These are phyloP conservation scores for Chloroclystis v-ata DNA, from an alignment of 2,888 invertebrate species.

Conservation along the genomic window DNA sequence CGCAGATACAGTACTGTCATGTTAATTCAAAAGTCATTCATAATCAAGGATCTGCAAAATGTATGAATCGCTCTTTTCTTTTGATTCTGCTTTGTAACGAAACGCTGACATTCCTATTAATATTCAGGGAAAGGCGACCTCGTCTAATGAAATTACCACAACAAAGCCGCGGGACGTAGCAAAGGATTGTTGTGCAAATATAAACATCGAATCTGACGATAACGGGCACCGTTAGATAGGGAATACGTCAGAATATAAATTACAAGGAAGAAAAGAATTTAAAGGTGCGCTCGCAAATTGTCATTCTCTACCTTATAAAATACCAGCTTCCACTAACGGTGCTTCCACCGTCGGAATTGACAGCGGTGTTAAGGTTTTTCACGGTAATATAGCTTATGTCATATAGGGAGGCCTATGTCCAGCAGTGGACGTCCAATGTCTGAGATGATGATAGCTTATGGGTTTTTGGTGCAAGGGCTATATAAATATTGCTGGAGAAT, in stretches of 20 bases:
- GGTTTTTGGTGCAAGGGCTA: too few species aligned
- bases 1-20: too few species aligned
- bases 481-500: too few species aligned
- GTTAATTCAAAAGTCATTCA: neutral
- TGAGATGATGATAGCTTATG: too few species aligned
- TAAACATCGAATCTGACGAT: constrained; percentile 66
- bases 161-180: constrained; percentile 57
- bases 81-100: constrained; percentile 34
- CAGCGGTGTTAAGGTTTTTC: too few species aligned
- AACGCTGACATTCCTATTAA: constrained; percentile 58
- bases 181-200: constrained; percentile 66
- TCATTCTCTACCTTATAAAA: neutral
- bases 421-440: too few species aligned
- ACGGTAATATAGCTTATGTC: too few species aligned
- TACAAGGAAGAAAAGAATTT: constrained; percentile 2
- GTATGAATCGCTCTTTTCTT: constrained; percentile 17
- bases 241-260: constrained; percentile 27
- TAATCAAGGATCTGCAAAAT: constrained; percentile 15
- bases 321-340: too few species aligned
- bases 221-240: constrained; percentile 34
- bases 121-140: constrained; percentile 61
- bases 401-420: too few species aligned
- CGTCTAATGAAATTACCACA: constrained; percentile 72
- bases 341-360: too few species aligned
- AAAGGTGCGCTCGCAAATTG: neutral